phyloP scores from a whole-genome alignment of 2,113 vertebrate species.

The Piaya cayana region DNA sequence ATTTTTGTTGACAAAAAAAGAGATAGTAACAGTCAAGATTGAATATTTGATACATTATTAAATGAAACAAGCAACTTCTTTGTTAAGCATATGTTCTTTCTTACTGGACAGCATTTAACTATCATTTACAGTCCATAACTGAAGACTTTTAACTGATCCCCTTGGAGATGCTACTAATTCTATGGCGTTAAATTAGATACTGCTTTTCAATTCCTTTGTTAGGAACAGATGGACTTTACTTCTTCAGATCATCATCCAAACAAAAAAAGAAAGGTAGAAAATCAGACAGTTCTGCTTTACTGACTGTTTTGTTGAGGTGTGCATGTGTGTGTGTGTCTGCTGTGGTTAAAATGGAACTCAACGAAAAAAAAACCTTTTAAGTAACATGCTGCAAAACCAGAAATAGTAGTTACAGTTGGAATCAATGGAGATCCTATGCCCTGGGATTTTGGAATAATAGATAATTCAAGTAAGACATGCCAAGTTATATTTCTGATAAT shows the following conservation, averaged over 20 bases:
- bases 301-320: slow-evolving; percentile 28
- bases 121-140: neutral
- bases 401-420: slow-evolving; percentile 27
- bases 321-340: neutral
- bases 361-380: neutral
- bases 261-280: slow-evolving; percentile 91
- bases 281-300: neutral
- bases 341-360: neutral
- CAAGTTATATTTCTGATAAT: neutral
- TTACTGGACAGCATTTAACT: neutral
- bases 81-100: neutral
- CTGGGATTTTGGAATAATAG: neutral
- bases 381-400: slow-evolving; percentile 71
- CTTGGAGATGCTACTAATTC: slow-evolving; percentile 7
- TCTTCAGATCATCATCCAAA: slow-evolving; percentile 92
- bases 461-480: neutral
- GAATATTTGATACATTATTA: neutral
- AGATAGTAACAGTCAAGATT: neutral
- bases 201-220: slow-evolving; percentile 68
- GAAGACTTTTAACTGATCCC: neutral
- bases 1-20: neutral
- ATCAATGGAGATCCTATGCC: neutral
- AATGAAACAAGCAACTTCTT: neutral
- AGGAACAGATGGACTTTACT: slow-evolving; percentile 90
- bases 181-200: neutral